Evolutionary conservation across 37 sponge, comb jelly and placozoan species (phyloP), one percentile per base, ranked within the genome.

Genomic region (Diacarnus erythraeanus): DNA sequence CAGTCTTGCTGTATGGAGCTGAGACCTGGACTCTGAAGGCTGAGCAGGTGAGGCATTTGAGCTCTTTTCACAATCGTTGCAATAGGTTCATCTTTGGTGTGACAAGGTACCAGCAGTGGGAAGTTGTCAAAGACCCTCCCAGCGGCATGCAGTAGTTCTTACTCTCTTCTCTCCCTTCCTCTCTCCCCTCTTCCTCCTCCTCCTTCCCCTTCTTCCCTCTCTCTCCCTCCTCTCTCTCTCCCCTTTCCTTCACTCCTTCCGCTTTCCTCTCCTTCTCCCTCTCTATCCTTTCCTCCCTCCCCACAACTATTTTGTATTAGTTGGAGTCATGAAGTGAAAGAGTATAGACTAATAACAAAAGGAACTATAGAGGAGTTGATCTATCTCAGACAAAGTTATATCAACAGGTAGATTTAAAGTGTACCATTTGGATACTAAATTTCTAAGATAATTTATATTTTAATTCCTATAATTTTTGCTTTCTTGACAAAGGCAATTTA

Each of bases 341-440:
- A 82, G 59, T 87, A 67, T 59, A 56, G 77, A 25, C 54, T 87
- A 63, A 66, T 87, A 36, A 65, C 83, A n/a, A 57, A 74, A 34
- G 88, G 83, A 31, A 82, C 88, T 23, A 41, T 87, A 5, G 88
- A 87, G 31, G 88, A 87, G 77, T 57, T 60, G 70, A 75, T 86
- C 30, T 86, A 81, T 30, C 42, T 77, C 59, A 72, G 82, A 47
- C 76, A 86, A 59, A 69, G 73, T 60, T 82, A 77, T 70, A 54
- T 54, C 56, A 54, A 10, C 56, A 54, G 10, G 10, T 17, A 54
- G 56, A 54, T 54, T 10, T 54, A 10, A 10, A 54, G 17, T 20
- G 10, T 17, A 20, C 56, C 10, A 20, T 17, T 54, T 54, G 10
- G 17, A 54, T 20, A 54, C 10, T 54, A 54, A 54, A 10, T 54